Percentiles rank a stretch among this genome's conserved stretches.
phyloP scores from a whole-genome alignment of 2,113 vertebrate species.

The Sturnira hondurensis region DNA sequence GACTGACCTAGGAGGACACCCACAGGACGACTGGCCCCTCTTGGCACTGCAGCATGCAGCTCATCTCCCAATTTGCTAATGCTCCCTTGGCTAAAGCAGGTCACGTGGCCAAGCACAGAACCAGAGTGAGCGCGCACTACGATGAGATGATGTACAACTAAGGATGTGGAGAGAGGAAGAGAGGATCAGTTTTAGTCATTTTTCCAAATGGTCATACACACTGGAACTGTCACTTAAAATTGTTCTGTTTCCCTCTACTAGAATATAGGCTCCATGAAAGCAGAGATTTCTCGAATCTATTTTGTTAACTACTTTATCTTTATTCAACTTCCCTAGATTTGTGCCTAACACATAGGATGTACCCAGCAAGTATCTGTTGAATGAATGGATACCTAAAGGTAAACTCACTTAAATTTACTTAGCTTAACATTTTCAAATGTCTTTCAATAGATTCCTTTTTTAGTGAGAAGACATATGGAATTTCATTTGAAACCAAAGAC shows the following conservation, averaged over 20 bases:
- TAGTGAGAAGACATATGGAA: neutral
- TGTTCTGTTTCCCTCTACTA: neutral
- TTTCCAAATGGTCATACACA: neutral
- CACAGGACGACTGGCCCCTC: rapidly evolving
- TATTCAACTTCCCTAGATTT: neutral
- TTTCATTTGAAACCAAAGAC: neutral
- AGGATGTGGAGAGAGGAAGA: neutral
- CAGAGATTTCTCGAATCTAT: neutral
- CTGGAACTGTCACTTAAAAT: neutral
- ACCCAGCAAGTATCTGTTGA: neutral
- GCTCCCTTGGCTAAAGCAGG: neutral
- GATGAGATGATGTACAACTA: too few species aligned
- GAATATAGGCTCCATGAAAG: neutral
- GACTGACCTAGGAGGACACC: neutral
- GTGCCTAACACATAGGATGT: neutral
- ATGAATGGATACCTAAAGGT: neutral
- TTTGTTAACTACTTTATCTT: neutral
- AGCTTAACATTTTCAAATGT: neutral
- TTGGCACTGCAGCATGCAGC: neutral
- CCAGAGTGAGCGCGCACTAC: neutral
- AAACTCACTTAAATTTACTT: neutral
- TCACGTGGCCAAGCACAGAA: neutral
- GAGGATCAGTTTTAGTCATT: neutral
- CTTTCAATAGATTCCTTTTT: neutral
- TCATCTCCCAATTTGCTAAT: neutral